These are phyloP conservation scores for Schizopygopsis pylzovi DNA, from an alignment of 2,797 vertebrate species.

Conservation along the genomic window DNA sequence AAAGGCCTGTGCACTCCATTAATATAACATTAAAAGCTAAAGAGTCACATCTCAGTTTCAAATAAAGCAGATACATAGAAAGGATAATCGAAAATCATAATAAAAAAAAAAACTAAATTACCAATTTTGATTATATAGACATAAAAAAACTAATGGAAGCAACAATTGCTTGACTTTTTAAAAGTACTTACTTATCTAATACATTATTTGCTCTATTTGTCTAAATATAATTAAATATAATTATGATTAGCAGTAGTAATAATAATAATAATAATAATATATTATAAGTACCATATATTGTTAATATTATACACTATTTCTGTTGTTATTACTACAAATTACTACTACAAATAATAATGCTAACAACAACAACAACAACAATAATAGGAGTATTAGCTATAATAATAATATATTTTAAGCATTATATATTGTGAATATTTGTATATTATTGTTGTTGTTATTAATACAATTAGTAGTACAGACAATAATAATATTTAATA, in stretches of 20 bases:
- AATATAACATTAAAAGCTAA: neutral
- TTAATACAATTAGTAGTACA: neutral
- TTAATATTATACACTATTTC: too few species aligned
- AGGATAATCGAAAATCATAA: neutral
- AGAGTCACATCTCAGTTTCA: neutral
- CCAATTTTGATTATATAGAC: neutral
- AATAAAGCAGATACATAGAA: neutral
- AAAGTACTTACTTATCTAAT: neutral
- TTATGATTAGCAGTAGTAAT: neutral
- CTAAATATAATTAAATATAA: neutral
- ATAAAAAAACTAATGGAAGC: neutral
- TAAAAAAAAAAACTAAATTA: neutral
- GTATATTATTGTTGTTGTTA: neutral
- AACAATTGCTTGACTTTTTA: neutral
- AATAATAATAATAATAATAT: neutral
- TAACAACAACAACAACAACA: too few species aligned
- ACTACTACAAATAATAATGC: too few species aligned
- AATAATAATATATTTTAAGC: too few species aligned
- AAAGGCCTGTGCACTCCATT: slow-evolving; percentile 19
- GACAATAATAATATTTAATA: too few species aligned
- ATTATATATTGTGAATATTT: neutral
- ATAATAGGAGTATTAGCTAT: too few species aligned
- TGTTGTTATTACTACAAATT: too few species aligned
- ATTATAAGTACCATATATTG: too few species aligned
- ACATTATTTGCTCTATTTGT: too few species aligned